Conservation (phyloP, 2,113 vertebrate genomes). For the Dromas ardeola region DNA sequence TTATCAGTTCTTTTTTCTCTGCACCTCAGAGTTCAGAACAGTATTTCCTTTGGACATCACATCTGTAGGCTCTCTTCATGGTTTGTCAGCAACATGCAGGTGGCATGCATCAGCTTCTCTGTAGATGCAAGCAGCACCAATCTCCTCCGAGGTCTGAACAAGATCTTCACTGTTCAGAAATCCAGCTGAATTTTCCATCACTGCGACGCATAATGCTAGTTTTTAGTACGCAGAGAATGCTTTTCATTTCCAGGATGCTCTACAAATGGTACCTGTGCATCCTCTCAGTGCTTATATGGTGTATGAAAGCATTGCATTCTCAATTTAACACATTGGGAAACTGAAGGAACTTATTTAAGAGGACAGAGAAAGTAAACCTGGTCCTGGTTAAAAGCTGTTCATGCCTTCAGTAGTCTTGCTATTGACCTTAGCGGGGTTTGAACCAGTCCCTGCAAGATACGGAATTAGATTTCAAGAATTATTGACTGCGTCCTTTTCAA, state of each 20-base stretch:
- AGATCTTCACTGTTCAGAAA: neutral
- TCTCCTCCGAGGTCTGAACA: neutral
- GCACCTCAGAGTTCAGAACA: neutral
- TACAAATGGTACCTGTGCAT: neutral
- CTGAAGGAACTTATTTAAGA: neutral
- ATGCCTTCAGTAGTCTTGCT: neutral
- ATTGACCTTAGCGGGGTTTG: neutral
- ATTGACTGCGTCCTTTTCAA: neutral
- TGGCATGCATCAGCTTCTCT: neutral
- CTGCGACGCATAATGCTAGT: neutral
- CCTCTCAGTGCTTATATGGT: neutral
- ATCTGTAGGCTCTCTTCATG: neutral
- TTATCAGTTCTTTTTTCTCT: slow-evolving; percentile 2
- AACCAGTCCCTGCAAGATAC: neutral
- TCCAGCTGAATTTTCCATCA: neutral
- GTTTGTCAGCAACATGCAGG: neutral
- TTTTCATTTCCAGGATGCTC: neutral
- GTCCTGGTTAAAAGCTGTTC: neutral
- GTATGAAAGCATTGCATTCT: neutral
- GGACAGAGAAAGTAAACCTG: neutral
- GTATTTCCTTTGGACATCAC: neutral
- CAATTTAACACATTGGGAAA: neutral
- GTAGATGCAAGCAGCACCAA: neutral
- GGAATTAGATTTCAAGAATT: slow-evolving; percentile 1
- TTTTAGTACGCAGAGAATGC: neutral